phyloP scores from a whole-genome alignment of 2,888 invertebrate species.

The Syrphus vitripennis region DNA sequence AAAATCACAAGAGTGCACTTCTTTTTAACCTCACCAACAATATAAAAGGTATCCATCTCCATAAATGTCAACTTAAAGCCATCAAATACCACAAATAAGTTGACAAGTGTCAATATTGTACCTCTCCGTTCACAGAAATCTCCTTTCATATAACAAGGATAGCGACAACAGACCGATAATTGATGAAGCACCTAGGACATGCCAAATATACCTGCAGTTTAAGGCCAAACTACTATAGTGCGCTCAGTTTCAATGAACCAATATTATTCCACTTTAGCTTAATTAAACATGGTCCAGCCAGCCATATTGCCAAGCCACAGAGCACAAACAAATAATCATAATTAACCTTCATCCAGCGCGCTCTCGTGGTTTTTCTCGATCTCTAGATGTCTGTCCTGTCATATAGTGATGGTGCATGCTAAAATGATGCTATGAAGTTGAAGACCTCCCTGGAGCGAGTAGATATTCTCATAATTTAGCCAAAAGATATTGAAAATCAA shows the following conservation, averaged over 20 bases:
- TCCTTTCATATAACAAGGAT: conserved; percentile 42
- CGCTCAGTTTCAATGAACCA: conserved; percentile 52
- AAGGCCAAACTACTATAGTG: background rate
- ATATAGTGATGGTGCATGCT: background rate
- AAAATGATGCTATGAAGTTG: conserved; percentile 15
- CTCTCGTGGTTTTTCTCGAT: conserved; percentile 12
- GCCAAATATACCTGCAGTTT: background rate
- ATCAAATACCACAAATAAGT: conserved; percentile 41
- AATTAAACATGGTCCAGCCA: conserved; percentile 55
- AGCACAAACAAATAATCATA: too few relatives aligned
- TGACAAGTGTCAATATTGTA: conserved; percentile 63
- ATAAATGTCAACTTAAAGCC: conserved; percentile 34
- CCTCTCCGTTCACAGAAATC: conserved; percentile 22
- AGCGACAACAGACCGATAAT: conserved; percentile 11
- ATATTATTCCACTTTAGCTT: conserved; percentile 65
- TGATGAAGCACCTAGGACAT: conserved; percentile 21
- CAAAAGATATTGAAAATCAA: conserved; percentile 48
- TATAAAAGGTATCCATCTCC: conserved; percentile 6
- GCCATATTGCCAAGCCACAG: background rate
- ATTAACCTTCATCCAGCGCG: conserved; percentile 52
- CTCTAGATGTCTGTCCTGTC: conserved; percentile 26
- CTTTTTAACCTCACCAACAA: background rate
- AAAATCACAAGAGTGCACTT: background rate
- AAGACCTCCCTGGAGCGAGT: conserved; percentile 58
- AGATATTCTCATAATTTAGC: conserved; percentile 29